Conservation (phyloP, 2,888 invertebrate genomes). For the Craniophora ligustri region DNA sequence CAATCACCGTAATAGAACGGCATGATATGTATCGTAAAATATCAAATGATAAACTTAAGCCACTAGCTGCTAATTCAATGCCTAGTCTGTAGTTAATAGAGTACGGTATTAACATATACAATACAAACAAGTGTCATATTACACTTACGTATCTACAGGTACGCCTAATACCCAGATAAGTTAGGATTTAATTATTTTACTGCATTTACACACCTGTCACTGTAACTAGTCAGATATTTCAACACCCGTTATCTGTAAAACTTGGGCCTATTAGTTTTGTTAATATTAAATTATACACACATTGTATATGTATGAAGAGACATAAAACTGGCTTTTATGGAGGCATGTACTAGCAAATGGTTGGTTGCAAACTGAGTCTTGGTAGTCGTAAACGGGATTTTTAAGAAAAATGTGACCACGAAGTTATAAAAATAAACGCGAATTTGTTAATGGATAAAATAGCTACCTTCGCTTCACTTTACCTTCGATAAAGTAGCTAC, state of each 20-base stretch:
- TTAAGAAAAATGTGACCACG: too few relatives aligned
- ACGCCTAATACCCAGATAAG: constrained; percentile 7
- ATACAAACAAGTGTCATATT: constrained; percentile 3
- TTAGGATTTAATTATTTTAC: constrained; percentile 22
- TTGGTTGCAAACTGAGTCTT: too few relatives aligned
- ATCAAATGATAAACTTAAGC: constrained; percentile 14
- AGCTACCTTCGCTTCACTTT: too few relatives aligned
- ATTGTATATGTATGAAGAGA: constrained; percentile 22
- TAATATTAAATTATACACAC: constrained; percentile 24
- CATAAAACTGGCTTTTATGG: too few relatives aligned
- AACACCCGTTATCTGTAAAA: constrained; percentile 15
- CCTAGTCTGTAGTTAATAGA: constrained; percentile 13
- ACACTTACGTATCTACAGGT: constrained; percentile 3
- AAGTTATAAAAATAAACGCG: too few relatives aligned
- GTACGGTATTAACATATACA: constrained; percentile 14
- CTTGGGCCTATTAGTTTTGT: constrained; percentile 18
- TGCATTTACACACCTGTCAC: constrained; percentile 38
- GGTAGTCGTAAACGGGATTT: too few relatives aligned
- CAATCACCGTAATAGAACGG: background rate
- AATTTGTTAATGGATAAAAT: too few relatives aligned
- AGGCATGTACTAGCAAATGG: too few relatives aligned
- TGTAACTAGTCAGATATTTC: constrained; percentile 25
- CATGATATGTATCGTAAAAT: constrained; percentile 1
- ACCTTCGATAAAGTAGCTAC: too few relatives aligned
- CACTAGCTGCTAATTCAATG: constrained; percentile 20